A percentile compares a stretch with the other conserved stretches of the same genome.
These are phyloP conservation scores for Calliopsis andreniformis DNA, from an alignment of 1,140 invertebrate genomes.

Conservation along the genomic window DNA sequence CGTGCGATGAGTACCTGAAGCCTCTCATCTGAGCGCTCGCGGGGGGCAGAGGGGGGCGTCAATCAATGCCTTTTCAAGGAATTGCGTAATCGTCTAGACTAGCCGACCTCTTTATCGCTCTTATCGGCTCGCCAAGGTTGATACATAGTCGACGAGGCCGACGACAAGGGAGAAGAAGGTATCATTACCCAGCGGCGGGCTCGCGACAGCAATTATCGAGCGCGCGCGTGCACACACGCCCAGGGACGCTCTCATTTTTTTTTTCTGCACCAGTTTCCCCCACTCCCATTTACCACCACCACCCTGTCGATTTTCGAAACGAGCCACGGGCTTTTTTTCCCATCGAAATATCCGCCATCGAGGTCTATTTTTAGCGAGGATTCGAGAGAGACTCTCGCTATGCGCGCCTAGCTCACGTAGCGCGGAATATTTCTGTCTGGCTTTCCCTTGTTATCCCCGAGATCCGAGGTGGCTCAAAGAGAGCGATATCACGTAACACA, in stretches of 20 bases:
- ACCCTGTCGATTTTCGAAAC: constrained; percentile 4
- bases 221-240: no score
- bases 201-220: constrained; percentile 25
- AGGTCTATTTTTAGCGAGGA: neutral
- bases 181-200: constrained; percentile 38
- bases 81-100: constrained; percentile 72
- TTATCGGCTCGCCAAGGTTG: constrained; percentile 65
- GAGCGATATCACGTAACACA: constrained; percentile 50
- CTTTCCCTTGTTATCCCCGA: constrained; percentile 21
- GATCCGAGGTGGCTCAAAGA: constrained; percentile 17
- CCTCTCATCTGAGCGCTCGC: constrained; percentile 25
- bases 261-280: no score
- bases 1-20: constrained; percentile 44
- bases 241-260: neutral
- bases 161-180: constrained; percentile 23
- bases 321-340: neutral
- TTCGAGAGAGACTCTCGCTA: neutral
- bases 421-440: constrained; percentile 17
- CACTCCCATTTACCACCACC: no score
- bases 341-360: neutral
- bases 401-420: no score
- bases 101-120: constrained; percentile 67
- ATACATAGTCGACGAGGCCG: constrained; percentile 50
- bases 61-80: constrained; percentile 69
- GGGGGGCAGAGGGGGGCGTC: constrained; percentile 33